Conservation (phyloP, 2,888 invertebrate genomes). For the Lasiommata megera region DNA sequence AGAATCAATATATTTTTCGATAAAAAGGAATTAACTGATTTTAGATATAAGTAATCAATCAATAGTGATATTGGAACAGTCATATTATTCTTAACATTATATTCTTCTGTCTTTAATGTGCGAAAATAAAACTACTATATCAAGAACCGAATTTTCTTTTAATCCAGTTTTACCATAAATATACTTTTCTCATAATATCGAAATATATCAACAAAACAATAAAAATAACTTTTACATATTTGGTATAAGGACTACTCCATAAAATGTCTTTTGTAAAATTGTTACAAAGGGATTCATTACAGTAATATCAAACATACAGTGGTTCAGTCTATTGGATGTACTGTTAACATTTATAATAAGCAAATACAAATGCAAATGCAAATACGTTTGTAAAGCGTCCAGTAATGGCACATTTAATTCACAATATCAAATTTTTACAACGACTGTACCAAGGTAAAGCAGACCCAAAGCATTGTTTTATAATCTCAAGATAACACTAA, state of each 20-base stretch:
- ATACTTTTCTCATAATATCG: slow-evolving; percentile 36
- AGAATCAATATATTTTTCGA: slow-evolving; percentile 79
- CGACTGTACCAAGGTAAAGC: slow-evolving; percentile 54
- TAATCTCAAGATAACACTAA: slow-evolving; percentile 61
- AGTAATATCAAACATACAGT: too few species aligned
- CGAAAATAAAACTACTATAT: slow-evolving; percentile 65
- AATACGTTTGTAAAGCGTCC: slow-evolving; percentile 34
- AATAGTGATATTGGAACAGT: slow-evolving; percentile 56
- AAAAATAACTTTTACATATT: slow-evolving; percentile 54
- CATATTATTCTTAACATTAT: slow-evolving; percentile 49
- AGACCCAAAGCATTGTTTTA: slow-evolving; percentile 55
- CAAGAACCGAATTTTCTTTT: slow-evolving; percentile 51
- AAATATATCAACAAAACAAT: slow-evolving; percentile 64
- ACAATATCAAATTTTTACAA: slow-evolving; percentile 47
- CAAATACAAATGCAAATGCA: slow-evolving; percentile 40
- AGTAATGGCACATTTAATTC: slow-evolving; percentile 71
- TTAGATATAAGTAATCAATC: slow-evolving; percentile 68
- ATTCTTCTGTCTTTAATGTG: slow-evolving; percentile 70
- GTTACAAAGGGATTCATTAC: slow-evolving; percentile 51
- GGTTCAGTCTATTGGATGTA: slow-evolving; percentile 52
- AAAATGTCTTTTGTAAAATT: slow-evolving; percentile 67
- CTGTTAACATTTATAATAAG: slow-evolving; percentile 26
- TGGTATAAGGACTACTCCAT: slow-evolving; percentile 66
- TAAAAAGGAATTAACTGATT: slow-evolving; percentile 72
- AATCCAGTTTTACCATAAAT: slow-evolving; percentile 43